These are phyloP conservation scores for Caenorhabditis sulstoni DNA, from an alignment of 2,888 invertebrate species.

Conservation along the genomic window DNA sequence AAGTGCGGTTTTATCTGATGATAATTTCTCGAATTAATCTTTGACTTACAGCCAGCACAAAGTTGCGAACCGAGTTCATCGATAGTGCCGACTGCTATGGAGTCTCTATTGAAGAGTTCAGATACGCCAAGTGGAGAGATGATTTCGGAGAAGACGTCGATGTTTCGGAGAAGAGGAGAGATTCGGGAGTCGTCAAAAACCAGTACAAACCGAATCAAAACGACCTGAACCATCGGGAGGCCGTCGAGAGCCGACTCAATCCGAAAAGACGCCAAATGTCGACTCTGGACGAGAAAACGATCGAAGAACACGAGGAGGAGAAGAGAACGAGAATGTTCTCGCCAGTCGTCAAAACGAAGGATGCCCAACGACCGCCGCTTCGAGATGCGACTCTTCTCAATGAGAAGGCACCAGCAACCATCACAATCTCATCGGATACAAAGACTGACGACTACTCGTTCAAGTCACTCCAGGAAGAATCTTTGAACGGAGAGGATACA, in stretches of 20 bases:
- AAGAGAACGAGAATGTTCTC: slow-evolving; percentile 41
- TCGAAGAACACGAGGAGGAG: slow-evolving; percentile 27
- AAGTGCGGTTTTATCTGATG: slow-evolving; percentile 18
- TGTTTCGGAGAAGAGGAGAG: slow-evolving; percentile 10
- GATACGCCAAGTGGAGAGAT: slow-evolving; percentile 50
- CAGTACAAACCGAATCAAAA: not conserved
- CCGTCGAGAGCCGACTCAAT: slow-evolving; percentile 29
- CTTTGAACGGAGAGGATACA: not conserved
- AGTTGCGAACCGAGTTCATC: slow-evolving; percentile 34
- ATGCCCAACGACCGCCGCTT: slow-evolving; percentile 32
- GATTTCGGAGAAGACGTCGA: slow-evolving; percentile 40
- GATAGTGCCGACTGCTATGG: slow-evolving; percentile 22
- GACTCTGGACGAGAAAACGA: slow-evolving; percentile 13
- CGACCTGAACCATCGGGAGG: slow-evolving; percentile 6
- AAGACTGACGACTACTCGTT: slow-evolving; percentile 18
- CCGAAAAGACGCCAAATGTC: slow-evolving; percentile 24
- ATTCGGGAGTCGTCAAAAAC: slow-evolving; percentile 33
- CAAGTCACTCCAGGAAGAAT: not conserved
- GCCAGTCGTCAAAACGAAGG: slow-evolving; percentile 27
- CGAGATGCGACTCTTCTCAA: slow-evolving; percentile 14
- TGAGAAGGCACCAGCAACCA: slow-evolving; percentile 14
- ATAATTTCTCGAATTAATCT: not conserved
- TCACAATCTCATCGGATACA: slow-evolving; percentile 56
- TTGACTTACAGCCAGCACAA: slow-evolving; percentile 31
- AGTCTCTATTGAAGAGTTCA: slow-evolving; percentile 54